Percentiles rank a stretch among this genome's conserved stretches.
Evolutionary conservation across 1,140 invertebrate genomes (phyloP).

Genomic region (Ditylenchus dipsaci): DNA sequence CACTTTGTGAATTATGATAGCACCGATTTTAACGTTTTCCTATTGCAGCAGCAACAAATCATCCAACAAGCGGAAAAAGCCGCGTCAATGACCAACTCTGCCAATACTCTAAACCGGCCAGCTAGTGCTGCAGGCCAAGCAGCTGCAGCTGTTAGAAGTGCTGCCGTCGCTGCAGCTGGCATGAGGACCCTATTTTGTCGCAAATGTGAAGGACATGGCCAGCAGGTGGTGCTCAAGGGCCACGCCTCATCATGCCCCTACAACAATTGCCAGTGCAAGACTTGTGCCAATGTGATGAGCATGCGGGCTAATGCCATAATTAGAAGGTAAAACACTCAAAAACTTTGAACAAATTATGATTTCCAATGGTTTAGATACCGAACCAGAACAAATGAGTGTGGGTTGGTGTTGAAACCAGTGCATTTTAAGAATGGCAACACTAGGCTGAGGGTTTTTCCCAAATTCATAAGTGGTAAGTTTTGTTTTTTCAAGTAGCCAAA

Average conservation of each 20-base stretch:
- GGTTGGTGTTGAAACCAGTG: slow-evolving; percentile 55
- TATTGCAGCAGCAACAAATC: slow-evolving; percentile 21
- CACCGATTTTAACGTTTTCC: background rate
- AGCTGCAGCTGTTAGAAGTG: background rate
- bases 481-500: background rate
- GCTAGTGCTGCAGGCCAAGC: background rate
- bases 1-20: no score
- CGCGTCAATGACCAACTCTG: slow-evolving; percentile 2
- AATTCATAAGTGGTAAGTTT: slow-evolving; percentile 54
- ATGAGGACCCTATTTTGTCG: slow-evolving; percentile 29
- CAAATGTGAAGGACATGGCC: slow-evolving; percentile 56
- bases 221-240: slow-evolving; percentile 51
- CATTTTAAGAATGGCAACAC: slow-evolving; percentile 58
- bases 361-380: slow-evolving; percentile 25
- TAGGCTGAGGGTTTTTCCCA: slow-evolving; percentile 52
- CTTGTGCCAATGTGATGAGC: slow-evolving; percentile 57
- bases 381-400: slow-evolving; percentile 54
- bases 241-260: slow-evolving; percentile 54
- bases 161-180: background rate
- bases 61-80: slow-evolving; percentile 14
- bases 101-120: background rate
- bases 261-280: slow-evolving; percentile 56
- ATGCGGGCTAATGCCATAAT: slow-evolving; percentile 57
- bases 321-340: slow-evolving; percentile 17
- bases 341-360: no score